A percentile compares a stretch with the other conserved stretches of the same genome.
Conservation (phyloP, 2,797 vertebrate species). For the Mormyrus hasselquistii region DNA sequence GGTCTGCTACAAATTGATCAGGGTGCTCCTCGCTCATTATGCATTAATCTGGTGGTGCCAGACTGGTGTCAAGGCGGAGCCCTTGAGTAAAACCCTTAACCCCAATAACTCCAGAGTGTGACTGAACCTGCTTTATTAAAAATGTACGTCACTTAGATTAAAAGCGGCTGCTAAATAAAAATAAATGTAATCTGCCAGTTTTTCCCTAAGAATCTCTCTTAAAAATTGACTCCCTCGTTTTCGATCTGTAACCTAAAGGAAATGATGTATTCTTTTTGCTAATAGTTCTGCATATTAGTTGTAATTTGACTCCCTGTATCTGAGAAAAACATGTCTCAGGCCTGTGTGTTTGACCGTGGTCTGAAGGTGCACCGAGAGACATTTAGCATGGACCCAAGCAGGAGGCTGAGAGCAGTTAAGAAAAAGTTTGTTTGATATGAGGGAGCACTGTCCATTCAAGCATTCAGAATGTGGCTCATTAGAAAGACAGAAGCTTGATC, state of each 20-base stretch:
- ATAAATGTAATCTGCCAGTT: too few species aligned
- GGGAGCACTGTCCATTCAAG: not conserved
- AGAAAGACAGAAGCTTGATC: not conserved
- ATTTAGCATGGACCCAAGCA: not conserved
- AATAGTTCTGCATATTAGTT: not conserved
- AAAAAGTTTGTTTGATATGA: not conserved
- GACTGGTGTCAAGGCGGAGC: not conserved
- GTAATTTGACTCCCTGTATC: not conserved
- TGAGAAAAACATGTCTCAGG: not conserved
- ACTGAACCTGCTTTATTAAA: too few species aligned
- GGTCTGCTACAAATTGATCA: not conserved
- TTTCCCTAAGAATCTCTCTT: too few species aligned
- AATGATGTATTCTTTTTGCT: not conserved
- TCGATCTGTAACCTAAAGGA: not conserved
- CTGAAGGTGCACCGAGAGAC: not conserved
- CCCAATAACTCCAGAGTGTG: too few species aligned
- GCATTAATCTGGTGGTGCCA: not conserved
- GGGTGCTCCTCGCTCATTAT: not conserved
- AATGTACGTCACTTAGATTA: too few species aligned
- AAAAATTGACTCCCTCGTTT: too few species aligned
- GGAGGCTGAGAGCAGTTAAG: not conserved
- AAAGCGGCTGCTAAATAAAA: too few species aligned
- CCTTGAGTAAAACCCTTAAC: too few species aligned
- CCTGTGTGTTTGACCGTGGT: not conserved
- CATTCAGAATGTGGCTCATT: slow-evolving; percentile 4